Conservation (phyloP, 2,113 vertebrate genomes). For the Dendrocopos noguchii region DNA sequence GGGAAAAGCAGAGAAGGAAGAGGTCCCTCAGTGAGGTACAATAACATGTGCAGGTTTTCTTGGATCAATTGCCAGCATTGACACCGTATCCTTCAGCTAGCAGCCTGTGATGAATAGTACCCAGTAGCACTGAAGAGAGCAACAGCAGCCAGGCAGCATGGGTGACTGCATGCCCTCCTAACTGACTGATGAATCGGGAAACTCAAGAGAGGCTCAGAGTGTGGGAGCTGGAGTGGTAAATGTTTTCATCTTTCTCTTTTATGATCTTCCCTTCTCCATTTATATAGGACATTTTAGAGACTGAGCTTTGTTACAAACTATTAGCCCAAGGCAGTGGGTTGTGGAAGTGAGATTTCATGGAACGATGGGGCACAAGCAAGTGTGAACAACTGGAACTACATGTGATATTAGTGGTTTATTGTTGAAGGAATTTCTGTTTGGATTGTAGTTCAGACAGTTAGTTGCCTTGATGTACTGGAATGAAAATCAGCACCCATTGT, state of each 20-base stretch:
- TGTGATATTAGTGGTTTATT: conserved; percentile 55
- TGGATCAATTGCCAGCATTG: conserved; percentile 56
- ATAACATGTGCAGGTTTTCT: conserved; percentile 28
- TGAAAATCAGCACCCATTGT: conserved; percentile 57
- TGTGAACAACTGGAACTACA: conserved; percentile 67
- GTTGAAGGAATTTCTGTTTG: conserved; percentile 56
- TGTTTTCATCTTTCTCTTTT: conserved; percentile 80
- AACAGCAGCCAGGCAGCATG: conserved; percentile 4
- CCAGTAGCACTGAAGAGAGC: conserved; percentile 42
- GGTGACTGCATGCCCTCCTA: conserved; percentile 46
- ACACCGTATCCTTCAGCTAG: conserved; percentile 39
- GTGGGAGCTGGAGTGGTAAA: conserved; percentile 38
- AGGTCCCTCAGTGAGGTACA: conserved; percentile 10
- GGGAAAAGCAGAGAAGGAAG: not conserved
- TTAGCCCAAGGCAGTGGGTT: conserved; percentile 76
- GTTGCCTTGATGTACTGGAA: conserved; percentile 70
- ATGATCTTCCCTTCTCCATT: conserved; percentile 73
- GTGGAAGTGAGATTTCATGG: conserved; percentile 68
- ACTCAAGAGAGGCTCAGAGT: not conserved
- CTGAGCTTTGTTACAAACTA: conserved; percentile 75
- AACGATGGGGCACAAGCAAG: conserved; percentile 61
- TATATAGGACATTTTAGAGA: conserved; percentile 74
- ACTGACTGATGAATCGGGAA: conserved; percentile 65
- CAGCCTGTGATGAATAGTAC: conserved; percentile 68
- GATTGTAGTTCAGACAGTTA: conserved; percentile 67